Evolutionary conservation across 2,888 invertebrate genomes (phyloP).

Genomic region (Luperina nickerlii): DNA sequence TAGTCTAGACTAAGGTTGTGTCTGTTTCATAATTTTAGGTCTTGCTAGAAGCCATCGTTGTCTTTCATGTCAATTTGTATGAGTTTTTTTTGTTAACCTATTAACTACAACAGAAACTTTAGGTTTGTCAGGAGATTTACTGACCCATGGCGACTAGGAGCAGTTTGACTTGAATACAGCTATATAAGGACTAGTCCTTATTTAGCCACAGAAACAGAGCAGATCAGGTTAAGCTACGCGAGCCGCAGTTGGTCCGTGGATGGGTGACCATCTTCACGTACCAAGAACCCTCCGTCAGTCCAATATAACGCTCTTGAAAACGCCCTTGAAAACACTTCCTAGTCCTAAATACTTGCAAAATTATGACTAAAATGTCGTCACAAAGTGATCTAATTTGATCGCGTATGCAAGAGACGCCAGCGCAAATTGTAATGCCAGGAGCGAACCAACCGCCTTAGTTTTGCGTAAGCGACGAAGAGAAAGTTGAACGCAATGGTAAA

Average conservation of each 20-base stretch:
- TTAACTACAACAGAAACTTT: neutral
- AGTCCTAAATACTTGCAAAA: slow-evolving; percentile 12
- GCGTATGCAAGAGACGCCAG: slow-evolving; percentile 57
- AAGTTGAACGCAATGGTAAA: slow-evolving; percentile 50
- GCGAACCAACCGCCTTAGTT: slow-evolving; percentile 71
- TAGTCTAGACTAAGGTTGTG: neutral
- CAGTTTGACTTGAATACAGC: neutral
- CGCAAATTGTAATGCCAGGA: slow-evolving; percentile 65
- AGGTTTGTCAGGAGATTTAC: neutral
- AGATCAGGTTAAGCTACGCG: no score
- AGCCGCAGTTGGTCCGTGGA: no score
- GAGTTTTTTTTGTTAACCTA: neutral
- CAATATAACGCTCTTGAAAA: neutral
- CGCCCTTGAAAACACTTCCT: neutral
- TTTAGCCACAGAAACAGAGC: neutral
- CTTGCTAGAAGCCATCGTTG: neutral
- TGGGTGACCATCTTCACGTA: no score
- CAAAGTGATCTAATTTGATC: slow-evolving; percentile 55
- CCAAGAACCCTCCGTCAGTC: neutral
- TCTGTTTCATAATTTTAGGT: neutral
- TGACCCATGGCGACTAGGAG: neutral
- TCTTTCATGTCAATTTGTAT: neutral
- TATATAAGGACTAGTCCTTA: neutral
- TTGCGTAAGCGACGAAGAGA: slow-evolving; percentile 75
- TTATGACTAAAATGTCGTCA: slow-evolving; percentile 35